Evolutionary conservation across 1,140 invertebrate genomes (phyloP), one percentile per base, ranked within the genome.

Genomic region (Mya arenaria): DNA sequence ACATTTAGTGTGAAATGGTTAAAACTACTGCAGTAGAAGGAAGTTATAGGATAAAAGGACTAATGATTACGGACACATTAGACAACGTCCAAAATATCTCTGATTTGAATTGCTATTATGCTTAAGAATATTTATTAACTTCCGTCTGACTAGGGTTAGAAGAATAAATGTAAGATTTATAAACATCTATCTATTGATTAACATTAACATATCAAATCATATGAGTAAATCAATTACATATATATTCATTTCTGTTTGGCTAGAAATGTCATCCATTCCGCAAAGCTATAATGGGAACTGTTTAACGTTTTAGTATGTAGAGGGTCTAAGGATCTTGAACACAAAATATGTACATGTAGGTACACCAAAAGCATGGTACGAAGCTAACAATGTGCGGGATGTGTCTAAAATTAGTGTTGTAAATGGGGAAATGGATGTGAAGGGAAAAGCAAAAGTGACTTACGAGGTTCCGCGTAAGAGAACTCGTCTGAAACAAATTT

Each of bases 401-500:
- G 48, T 23, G 25, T n/a, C 2, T 4, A 52, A 52, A 52, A 8
- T 23, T 4, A 52, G 17, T n/a, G 10, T 52, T 8, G 25, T 1
- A 10, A 52, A 52, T 23, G 25, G 48, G 48, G 17, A 52, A 52
- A 17, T 4, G 25, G 25, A 52, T 23, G 25, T n/a, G 8, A 23
- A 52, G 48, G 48, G 25, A 52, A 4, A 52, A 52, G 34, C 8
- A 68, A 60, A 60, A 63, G 28, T 56, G 30, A 68, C 60, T 65
- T 83, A 77, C 74, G 32, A 17, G 28, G 65, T 28, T 78, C 36
- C 34, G 55, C 48, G 34, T 84, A 63, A 58, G 66, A 73, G 23
- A 65, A 55, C 44, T 73, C 75, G 28, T 79, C 74, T 79, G 82
- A 60, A 83, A 78, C 6, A 0, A 65, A 41, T 23, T 41, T 66